These are phyloP conservation scores for Acanthurus lineatus DNA, from an alignment of 2,797 vertebrate species.

Conservation along the genomic window DNA sequence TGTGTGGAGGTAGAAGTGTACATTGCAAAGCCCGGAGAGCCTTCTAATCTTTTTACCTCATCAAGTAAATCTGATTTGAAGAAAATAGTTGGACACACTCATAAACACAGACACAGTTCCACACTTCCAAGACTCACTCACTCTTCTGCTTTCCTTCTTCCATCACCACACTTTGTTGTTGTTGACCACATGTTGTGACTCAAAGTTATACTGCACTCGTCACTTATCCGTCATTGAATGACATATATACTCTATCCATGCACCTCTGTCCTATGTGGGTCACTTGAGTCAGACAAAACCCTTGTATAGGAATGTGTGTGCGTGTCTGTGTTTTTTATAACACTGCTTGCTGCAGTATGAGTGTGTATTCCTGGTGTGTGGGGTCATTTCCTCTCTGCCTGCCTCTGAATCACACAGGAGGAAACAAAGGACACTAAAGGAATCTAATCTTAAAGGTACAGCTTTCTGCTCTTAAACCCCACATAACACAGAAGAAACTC, in stretches of 20 bases:
- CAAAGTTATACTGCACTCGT: slow-evolving; percentile 20
- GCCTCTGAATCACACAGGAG: slow-evolving; percentile 68
- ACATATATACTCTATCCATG: slow-evolving; percentile 15
- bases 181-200: slow-evolving; percentile 49
- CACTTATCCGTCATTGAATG: slow-evolving; percentile 29
- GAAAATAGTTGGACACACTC: slow-evolving; percentile 52
- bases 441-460: slow-evolving; percentile 71
- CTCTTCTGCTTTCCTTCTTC: neutral
- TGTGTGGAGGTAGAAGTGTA: slow-evolving; percentile 10
- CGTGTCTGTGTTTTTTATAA: slow-evolving; percentile 29
- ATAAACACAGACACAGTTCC: slow-evolving; percentile 10
- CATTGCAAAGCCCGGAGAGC: slow-evolving; percentile 39
- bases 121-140: neutral
- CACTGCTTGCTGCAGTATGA: slow-evolving; percentile 30
- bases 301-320: slow-evolving; percentile 26
- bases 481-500: slow-evolving; percentile 16
- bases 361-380: slow-evolving; percentile 73
- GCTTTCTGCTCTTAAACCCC: slow-evolving; percentile 15
- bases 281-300: slow-evolving; percentile 36
- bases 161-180: slow-evolving; percentile 23
- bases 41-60: slow-evolving; percentile 63
- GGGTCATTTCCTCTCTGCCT: slow-evolving; percentile 77
- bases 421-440: slow-evolving; percentile 65
- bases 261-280: slow-evolving; percentile 18
- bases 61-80: slow-evolving; percentile 66